Evolutionary conservation across 92 coral and sea anemone species (phyloP).

Genomic region (Meandrina meandrites): DNA sequence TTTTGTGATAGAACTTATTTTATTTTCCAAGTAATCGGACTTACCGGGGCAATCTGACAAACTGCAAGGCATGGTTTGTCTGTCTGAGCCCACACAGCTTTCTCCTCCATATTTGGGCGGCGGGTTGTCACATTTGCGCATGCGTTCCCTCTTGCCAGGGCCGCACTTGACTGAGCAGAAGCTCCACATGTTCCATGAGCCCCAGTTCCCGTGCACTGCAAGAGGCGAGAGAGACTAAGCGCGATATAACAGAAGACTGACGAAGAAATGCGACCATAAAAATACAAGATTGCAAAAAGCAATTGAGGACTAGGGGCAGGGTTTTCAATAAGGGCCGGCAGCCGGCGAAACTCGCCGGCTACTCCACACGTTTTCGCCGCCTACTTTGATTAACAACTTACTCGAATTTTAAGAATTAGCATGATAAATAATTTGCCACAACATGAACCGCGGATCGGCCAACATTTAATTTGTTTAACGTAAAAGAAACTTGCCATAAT

Average conservation of each 20-base stretch:
- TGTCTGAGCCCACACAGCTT: slow-evolving; percentile 83
- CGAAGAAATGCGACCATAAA: background rate
- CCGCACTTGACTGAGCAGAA: slow-evolving; percentile 95
- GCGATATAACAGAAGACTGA: background rate
- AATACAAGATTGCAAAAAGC: background rate
- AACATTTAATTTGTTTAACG: too few species aligned
- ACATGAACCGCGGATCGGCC: too few species aligned
- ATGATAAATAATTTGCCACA: too few species aligned
- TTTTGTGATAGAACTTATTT: too few species aligned
- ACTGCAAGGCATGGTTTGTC: slow-evolving; percentile 95
- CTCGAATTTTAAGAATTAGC: too few species aligned
- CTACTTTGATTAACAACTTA: too few species aligned
- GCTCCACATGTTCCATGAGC: slow-evolving; percentile 96
- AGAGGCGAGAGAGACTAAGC: slow-evolving; percentile 11
- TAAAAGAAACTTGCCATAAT: too few species aligned
- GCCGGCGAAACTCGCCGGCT: too few species aligned
- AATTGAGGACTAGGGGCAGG: background rate
- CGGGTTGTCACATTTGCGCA: slow-evolving; percentile 94
- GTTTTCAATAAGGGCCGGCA: too few species aligned
- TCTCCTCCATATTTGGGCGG: slow-evolving; percentile 91
- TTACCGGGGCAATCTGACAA: slow-evolving; percentile 95
- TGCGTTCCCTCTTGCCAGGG: slow-evolving; percentile 97
- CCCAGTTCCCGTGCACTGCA: slow-evolving; percentile 98
- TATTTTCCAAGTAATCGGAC: background rate
- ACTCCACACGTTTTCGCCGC: too few species aligned